phyloP scores from a whole-genome alignment of 2,797 vertebrate genomes.

The Pantherophis alleghaniensis region DNA sequence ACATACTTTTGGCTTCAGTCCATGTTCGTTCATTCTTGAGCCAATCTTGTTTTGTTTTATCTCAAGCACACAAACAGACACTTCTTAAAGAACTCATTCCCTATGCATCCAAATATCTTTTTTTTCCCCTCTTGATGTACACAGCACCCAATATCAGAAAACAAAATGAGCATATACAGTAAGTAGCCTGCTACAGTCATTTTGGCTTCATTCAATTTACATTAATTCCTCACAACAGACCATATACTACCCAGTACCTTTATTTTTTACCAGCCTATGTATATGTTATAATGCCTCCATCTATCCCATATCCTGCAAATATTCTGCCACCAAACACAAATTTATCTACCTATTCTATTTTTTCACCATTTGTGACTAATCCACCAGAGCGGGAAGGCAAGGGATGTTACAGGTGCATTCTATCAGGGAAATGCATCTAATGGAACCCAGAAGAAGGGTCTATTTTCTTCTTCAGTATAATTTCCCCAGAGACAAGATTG shows the following conservation, averaged over 20 bases:
- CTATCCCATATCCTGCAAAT: not conserved
- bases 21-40: not conserved
- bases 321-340: not conserved
- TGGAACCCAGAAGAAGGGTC: not conserved
- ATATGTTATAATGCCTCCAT: not conserved
- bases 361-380: not conserved
- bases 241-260: not conserved
- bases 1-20: not conserved
- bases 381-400: not conserved
- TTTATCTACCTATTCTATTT: not conserved
- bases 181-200: not conserved
- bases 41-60: not conserved
- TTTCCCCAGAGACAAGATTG: not conserved
- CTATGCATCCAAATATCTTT: not conserved
- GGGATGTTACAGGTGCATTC: not conserved
- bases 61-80: not conserved
- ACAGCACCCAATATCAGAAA: not conserved
- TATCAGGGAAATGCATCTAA: not conserved
- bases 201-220: not conserved
- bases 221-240: not conserved
- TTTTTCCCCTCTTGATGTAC: not conserved
- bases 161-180: not conserved
- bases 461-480: not conserved
- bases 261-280: not conserved
- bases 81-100: not conserved